Conservation (phyloP, 1,140 invertebrate species). For the Heliconius eleuchia region DNA sequence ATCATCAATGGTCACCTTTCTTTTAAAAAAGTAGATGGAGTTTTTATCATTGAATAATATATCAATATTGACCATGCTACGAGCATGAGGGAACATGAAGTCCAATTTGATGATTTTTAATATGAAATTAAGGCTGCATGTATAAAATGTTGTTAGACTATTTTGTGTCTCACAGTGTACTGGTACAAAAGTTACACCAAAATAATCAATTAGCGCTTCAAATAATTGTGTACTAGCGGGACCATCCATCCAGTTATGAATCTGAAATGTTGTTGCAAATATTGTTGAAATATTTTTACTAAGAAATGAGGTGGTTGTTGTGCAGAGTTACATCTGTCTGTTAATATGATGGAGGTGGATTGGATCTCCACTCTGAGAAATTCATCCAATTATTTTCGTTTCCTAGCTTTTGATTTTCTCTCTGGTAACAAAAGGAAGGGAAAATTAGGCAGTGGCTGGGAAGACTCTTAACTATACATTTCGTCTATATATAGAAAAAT, state of each 20-base stretch:
- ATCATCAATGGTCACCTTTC: conserved; percentile 55
- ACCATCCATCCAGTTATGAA: conserved; percentile 59
- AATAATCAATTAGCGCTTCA: conserved; percentile 57
- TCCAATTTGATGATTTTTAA: conserved; percentile 61
- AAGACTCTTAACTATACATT: background rate
- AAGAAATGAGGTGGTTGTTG: too few relatives aligned
- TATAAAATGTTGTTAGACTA: conserved; percentile 58
- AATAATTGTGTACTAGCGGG: conserved; percentile 45
- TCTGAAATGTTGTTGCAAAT: conserved; percentile 45
- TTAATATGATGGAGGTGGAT: too few relatives aligned
- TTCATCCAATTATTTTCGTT: too few relatives aligned
- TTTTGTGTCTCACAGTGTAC: conserved; percentile 50
- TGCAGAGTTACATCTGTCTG: too few relatives aligned
- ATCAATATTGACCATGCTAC: conserved; percentile 63
- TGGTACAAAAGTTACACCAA: conserved; percentile 53
- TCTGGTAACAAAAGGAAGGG: too few relatives aligned
- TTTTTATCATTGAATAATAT: conserved; percentile 67
- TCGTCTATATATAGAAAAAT: too few relatives aligned
- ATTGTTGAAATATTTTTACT: background rate
- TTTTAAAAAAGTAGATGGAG: conserved; percentile 59
- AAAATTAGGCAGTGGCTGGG: too few relatives aligned
- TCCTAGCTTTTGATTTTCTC: too few relatives aligned
- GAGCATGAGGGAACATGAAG: conserved; percentile 63
- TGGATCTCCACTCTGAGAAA: too few relatives aligned
- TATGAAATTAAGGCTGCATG: conserved; percentile 57